Base-by-base conservation (phyloP, 2,113 vertebrate genomes). In the Eonycteris spelaea region DNA sequence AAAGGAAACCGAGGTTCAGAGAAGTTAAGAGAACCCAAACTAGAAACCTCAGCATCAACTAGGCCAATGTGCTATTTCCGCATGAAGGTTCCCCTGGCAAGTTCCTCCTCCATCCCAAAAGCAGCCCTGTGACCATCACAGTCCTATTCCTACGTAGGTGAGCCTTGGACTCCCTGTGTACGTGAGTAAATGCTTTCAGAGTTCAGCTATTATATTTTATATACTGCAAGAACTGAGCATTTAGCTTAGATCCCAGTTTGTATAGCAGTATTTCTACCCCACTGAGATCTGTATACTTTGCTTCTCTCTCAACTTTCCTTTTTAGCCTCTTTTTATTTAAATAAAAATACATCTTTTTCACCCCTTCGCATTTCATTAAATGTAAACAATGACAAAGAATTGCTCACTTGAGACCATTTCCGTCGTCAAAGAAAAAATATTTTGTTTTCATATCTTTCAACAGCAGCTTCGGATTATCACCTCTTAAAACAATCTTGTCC, bases 401-500 rank as follows among this genome's bases (percentile, higher is more conserved):
- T 97, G 98, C 99, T 98, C 91, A 99, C 99, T 99, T 99, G 65
- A 99, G 99, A 96, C 99, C 99, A 74, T 99, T 99, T 97, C 99
- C 99, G 94, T 99, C 99, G 92, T 99, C 99, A 86, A 99, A 99
- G 98, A 99, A 99, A 98, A 99, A 99, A 96, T 99, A 99, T 87
- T 99, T 99, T 59, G 99, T 99, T 97, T 99, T 99, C 98, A 99
- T 99, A 78, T 99, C 99, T 99, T 98, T 99, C 96, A 99, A 97
- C 84, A 98, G 98, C 91, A 99, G 98, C 96, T 99, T 99, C 91
- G 99, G 99, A 87, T 99, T 99, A 86, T 99, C 99, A 45, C 99
- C 99, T 98, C 99, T 99, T 93, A 99, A 98, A 94, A 99, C 98
- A 33, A 99, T 99, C 97, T 99, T 99, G 96, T 99, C 99, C 99